Conservation (phyloP, 2,797 vertebrate genomes). For the Novumbra hubbsi region DNA sequence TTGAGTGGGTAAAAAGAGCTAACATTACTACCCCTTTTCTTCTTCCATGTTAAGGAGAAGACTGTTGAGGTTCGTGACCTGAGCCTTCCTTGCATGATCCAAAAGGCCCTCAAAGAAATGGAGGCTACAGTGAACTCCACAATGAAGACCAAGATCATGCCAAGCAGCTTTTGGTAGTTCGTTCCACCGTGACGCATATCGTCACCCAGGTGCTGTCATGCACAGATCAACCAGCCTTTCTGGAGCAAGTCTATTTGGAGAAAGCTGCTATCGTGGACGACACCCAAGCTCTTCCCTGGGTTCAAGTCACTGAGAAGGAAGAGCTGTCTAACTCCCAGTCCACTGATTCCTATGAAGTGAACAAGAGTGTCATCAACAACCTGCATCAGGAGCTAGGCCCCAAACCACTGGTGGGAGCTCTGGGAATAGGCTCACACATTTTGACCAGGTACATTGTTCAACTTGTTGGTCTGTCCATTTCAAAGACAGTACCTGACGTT, state of each 20-base stretch:
- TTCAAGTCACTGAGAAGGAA: background rate
- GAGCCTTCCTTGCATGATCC: background rate
- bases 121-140: background rate
- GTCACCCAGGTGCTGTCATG: background rate
- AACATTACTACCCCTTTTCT: too few relatives aligned
- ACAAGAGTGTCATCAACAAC: background rate
- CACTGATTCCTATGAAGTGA: too few relatives aligned
- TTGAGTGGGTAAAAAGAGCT: too few relatives aligned
- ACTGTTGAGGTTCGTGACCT: too few relatives aligned
- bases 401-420: background rate
- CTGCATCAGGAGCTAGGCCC: constrained; percentile 3
- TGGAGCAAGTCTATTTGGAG: background rate
- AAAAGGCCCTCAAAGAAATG: background rate
- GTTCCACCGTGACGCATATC: background rate
- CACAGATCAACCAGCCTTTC: background rate
- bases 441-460: too few relatives aligned
- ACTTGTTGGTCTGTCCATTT: too few relatives aligned
- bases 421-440: background rate
- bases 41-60: too few relatives aligned
- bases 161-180: too few relatives aligned
- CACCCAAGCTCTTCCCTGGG: background rate
- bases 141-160: background rate
- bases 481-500: too few relatives aligned
- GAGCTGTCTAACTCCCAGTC: too few relatives aligned
- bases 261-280: background rate